Evolutionary conservation across 1,140 invertebrate species (phyloP).

Genomic region (roundworm (Caenorhabditis elegans)): DNA sequence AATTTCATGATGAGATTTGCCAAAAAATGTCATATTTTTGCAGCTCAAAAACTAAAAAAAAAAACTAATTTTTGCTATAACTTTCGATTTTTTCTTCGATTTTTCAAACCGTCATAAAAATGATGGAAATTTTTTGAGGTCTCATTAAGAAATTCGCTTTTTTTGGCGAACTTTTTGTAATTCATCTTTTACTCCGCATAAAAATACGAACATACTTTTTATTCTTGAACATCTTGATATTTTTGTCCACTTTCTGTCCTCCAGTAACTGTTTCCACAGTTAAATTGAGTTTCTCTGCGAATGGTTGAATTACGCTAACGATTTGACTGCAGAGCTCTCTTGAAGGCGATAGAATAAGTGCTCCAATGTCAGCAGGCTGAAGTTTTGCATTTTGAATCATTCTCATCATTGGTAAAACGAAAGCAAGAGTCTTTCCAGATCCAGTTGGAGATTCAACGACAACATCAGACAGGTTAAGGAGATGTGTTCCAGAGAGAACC

Average conservation of each 20-base stretch:
- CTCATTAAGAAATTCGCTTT: too few species aligned
- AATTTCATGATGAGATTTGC: too few species aligned
- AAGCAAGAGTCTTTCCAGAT: slow-evolving; percentile 64
- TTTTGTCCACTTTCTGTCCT: slow-evolving; percentile 44
- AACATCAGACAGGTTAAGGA: slow-evolving; percentile 55
- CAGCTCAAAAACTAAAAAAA: too few species aligned
- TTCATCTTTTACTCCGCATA: too few species aligned
- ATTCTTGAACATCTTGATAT: slow-evolving; percentile 48
- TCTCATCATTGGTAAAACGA: slow-evolving; percentile 58
- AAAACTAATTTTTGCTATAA: too few species aligned
- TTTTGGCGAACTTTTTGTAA: too few species aligned
- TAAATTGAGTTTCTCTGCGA: slow-evolving; percentile 34
- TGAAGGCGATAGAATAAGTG: slow-evolving; percentile 50
- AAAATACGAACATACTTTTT: too few species aligned
- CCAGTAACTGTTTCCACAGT: slow-evolving; percentile 40
- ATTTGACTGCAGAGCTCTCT: slow-evolving; percentile 52
- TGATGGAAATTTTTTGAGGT: too few species aligned
- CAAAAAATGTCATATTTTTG: too few species aligned
- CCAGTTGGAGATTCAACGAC: slow-evolving; percentile 65
- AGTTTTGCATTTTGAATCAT: slow-evolving; percentile 50
- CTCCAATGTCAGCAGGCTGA: slow-evolving; percentile 45
- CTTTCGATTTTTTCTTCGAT: too few species aligned
- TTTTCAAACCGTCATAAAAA: not conserved
- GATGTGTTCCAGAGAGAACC: slow-evolving; percentile 36
- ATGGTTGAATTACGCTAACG: slow-evolving; percentile 39